These are phyloP conservation scores for Stegastes partitus DNA, from an alignment of 2,113 vertebrate species.

Conservation along the genomic window DNA sequence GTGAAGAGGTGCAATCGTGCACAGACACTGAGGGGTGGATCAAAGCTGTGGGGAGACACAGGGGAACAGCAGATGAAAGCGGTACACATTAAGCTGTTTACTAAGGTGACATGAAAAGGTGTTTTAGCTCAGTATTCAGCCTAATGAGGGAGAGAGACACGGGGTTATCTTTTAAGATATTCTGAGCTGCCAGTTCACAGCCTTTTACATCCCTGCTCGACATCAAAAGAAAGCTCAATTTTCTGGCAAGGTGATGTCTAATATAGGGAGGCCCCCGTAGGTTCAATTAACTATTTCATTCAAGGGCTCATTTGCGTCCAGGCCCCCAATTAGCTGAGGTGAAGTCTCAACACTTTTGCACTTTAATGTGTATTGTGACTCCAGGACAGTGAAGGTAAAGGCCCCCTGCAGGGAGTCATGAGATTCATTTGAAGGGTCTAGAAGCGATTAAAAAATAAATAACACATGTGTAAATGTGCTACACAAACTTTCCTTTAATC, in stretches of 20 bases:
- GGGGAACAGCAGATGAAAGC: conserved; percentile 89
- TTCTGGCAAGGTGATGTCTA: conserved; percentile 82
- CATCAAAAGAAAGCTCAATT: conserved; percentile 86
- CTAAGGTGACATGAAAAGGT: conserved; percentile 91
- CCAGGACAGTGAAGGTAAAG: too few relatives aligned
- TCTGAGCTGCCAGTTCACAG: conserved; percentile 82
- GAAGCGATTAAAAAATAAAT: too few relatives aligned
- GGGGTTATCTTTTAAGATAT: conserved; percentile 86
- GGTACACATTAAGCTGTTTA: conserved; percentile 86
- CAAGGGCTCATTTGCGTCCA: conserved; percentile 19
- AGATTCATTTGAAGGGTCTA: too few relatives aligned
- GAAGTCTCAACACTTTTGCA: conserved; percentile 6
- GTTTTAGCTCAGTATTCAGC: conserved; percentile 87
- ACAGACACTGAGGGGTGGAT: conserved; percentile 85
- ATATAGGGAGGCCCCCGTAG: conserved; percentile 61
- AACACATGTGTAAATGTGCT: too few relatives aligned
- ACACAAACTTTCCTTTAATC: too few relatives aligned
- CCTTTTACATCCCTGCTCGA: conserved; percentile 81
- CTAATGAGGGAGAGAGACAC: conserved; percentile 87
- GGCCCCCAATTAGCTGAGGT: background rate
- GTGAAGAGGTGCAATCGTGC: conserved; percentile 87
- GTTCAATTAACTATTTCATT: conserved; percentile 67
- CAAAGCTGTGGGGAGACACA: conserved; percentile 86
- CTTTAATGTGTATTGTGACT: too few relatives aligned
- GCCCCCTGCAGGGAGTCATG: too few relatives aligned